Conservation (phyloP, 2,888 invertebrate species). For the Drosophila tanythrix region DNA sequence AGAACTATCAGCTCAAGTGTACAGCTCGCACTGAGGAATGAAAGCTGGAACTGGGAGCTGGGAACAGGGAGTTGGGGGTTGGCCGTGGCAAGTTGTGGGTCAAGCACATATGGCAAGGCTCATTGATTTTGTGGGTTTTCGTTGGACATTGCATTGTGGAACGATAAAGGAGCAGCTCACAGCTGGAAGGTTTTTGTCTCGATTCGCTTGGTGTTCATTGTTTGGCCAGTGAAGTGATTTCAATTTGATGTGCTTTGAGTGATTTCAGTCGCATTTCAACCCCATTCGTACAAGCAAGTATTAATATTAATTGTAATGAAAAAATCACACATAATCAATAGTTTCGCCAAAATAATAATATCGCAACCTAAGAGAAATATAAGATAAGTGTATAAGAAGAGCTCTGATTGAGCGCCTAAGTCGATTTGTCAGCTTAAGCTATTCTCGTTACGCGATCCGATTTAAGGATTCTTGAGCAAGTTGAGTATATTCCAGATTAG, state of each 20-base stretch:
- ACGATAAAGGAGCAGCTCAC: neutral
- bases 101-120: conserved; percentile 60
- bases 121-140: conserved; percentile 49
- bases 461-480: conserved; percentile 6
- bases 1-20: conserved; percentile 30
- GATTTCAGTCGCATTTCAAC: neutral
- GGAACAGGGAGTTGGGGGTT: neutral
- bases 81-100: neutral
- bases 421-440: neutral
- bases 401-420: neutral
- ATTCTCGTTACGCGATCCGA: neutral
- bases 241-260: neutral
- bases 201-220: neutral
- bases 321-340: neutral
- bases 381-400: too few species aligned
- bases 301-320: neutral
- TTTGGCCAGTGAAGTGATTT: neutral
- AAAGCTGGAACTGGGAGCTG: neutral
- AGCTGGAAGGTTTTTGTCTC: neutral
- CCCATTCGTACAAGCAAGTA: neutral
- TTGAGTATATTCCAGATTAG: neutral
- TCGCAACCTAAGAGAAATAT: neutral
- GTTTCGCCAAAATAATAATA: neutral
- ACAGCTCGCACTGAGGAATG: neutral
- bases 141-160: neutral